A percentile compares a stretch with the other conserved stretches of the same genome.
phyloP scores from a whole-genome alignment of 2,888 invertebrate species.

The Diachrysia chrysitis region DNA sequence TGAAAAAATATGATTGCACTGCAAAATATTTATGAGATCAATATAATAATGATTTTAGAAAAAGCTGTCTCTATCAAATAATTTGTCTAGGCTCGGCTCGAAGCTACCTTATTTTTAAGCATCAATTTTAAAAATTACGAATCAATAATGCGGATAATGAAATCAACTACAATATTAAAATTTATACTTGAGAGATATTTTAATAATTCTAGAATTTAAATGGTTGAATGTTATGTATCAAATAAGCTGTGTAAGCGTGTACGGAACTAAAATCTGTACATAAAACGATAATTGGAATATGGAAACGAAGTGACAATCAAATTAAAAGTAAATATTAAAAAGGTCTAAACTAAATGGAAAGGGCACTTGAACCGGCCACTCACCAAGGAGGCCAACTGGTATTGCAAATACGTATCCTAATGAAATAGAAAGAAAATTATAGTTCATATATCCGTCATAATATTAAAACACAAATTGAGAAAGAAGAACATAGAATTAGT shows the following conservation, averaged over 20 bases:
- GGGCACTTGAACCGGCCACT: slow-evolving; percentile 77
- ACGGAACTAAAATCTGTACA: slow-evolving; percentile 61
- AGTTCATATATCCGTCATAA: slow-evolving; percentile 65
- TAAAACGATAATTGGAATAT: slow-evolving; percentile 50
- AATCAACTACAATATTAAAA: slow-evolving; percentile 33
- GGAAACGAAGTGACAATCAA: slow-evolving; percentile 59
- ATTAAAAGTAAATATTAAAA: slow-evolving; percentile 61
- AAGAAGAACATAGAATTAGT: slow-evolving; percentile 67
- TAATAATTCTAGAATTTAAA: slow-evolving; percentile 45
- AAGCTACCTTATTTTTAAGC: slow-evolving; percentile 51
- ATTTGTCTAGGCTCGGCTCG: slow-evolving; percentile 30
- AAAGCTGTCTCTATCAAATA: slow-evolving; percentile 52
- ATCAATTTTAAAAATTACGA: slow-evolving; percentile 43
- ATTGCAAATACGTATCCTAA: slow-evolving; percentile 88
- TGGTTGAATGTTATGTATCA: slow-evolving; percentile 57
- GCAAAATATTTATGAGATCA: slow-evolving; percentile 57
- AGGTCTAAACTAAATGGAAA: slow-evolving; percentile 72
- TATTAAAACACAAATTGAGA: slow-evolving; percentile 52
- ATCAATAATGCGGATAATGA: slow-evolving; percentile 42
- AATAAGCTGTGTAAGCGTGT: slow-evolving; percentile 82
- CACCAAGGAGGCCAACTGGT: slow-evolving; percentile 88
- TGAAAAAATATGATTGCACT: slow-evolving; percentile 51
- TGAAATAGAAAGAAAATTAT: slow-evolving; percentile 79
- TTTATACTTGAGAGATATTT: slow-evolving; percentile 44
- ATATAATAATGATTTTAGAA: slow-evolving; percentile 46